These are phyloP conservation scores for Charanyca ferruginea DNA, from an alignment of 2,888 invertebrate species.

Conservation along the genomic window DNA sequence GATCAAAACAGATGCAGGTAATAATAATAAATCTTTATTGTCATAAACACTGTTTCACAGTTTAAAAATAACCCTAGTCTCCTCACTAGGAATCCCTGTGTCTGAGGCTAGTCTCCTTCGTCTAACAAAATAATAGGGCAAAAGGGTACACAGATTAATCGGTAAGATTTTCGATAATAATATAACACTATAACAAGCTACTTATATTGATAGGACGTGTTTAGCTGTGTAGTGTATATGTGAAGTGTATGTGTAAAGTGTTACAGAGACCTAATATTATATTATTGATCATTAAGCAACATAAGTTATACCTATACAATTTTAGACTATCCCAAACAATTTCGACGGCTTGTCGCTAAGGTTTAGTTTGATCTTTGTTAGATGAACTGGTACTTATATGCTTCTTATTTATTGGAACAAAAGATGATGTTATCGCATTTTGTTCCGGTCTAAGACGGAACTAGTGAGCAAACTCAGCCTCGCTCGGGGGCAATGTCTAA, in stretches of 20 bases:
- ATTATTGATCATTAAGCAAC: neutral
- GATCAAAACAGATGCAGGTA: constrained; percentile 19
- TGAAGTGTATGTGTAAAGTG: too few relatives aligned
- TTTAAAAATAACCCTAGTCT: too few relatives aligned
- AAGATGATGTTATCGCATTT: constrained; percentile 9
- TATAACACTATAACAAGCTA: too few relatives aligned
- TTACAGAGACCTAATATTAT: constrained; percentile 10
- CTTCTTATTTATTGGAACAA: constrained; percentile 1
- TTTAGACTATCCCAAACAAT: neutral
- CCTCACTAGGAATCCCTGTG: too few relatives aligned
- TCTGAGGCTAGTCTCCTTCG: too few relatives aligned
- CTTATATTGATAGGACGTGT: too few relatives aligned
- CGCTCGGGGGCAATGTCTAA: constrained; percentile 51
- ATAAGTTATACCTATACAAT: neutral
- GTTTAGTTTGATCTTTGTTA: neutral
- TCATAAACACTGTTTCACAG: too few relatives aligned
- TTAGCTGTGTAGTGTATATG: too few relatives aligned
- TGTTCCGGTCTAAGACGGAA: constrained; percentile 23
- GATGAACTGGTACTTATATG: neutral
- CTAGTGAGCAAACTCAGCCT: constrained; percentile 37
- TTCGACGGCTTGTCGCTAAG: neutral
- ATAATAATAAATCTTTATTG: too few relatives aligned
- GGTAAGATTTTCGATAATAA: too few relatives aligned
- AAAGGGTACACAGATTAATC: too few relatives aligned
- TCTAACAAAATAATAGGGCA: too few relatives aligned